These are phyloP conservation scores for Nannoperca australis DNA, from an alignment of 2,797 vertebrate genomes.

Conservation along the genomic window DNA sequence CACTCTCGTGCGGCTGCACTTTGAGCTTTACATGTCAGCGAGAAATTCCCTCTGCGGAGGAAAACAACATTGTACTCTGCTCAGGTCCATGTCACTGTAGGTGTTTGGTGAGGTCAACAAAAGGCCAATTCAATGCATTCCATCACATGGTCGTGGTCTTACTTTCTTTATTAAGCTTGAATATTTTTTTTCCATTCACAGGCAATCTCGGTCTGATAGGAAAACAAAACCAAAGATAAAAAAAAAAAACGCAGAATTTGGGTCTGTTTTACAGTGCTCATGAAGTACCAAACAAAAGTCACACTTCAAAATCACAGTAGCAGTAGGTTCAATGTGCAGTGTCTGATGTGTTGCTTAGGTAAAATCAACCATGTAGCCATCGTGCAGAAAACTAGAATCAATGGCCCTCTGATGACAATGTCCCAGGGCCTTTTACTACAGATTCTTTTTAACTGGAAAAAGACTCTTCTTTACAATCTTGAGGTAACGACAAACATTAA, in stretches of 20 bases:
- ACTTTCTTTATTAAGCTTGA: constrained; percentile 76
- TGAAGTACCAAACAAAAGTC: constrained; percentile 41
- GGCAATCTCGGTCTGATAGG: constrained; percentile 54
- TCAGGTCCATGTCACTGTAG: constrained; percentile 20
- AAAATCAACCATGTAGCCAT: constrained; percentile 11
- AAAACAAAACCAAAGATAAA: constrained; percentile 42
- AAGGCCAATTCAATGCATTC: constrained; percentile 45
- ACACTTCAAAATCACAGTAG: constrained; percentile 60
- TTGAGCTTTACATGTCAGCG: constrained; percentile 57
- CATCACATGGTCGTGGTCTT: constrained; percentile 52
- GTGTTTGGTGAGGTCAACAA: constrained; percentile 37
- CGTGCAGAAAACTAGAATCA: constrained; percentile 24
- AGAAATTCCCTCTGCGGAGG: constrained; percentile 53
- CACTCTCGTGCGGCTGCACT: constrained; percentile 55
- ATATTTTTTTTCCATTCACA: constrained; percentile 61
- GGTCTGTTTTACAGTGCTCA: constrained; percentile 23
- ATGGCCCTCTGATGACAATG: neutral
- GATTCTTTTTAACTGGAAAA: constrained; percentile 7
- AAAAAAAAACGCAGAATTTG: constrained; percentile 23
- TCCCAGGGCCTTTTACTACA: neutral
- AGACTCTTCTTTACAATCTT: neutral
- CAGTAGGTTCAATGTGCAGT: constrained; percentile 34
- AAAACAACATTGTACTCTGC: constrained; percentile 41
- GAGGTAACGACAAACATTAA: constrained; percentile 37
- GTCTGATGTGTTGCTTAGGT: neutral